Evolutionary conservation across 2,888 invertebrate genomes (phyloP).

Genomic region (Danaus chrysippus): DNA sequence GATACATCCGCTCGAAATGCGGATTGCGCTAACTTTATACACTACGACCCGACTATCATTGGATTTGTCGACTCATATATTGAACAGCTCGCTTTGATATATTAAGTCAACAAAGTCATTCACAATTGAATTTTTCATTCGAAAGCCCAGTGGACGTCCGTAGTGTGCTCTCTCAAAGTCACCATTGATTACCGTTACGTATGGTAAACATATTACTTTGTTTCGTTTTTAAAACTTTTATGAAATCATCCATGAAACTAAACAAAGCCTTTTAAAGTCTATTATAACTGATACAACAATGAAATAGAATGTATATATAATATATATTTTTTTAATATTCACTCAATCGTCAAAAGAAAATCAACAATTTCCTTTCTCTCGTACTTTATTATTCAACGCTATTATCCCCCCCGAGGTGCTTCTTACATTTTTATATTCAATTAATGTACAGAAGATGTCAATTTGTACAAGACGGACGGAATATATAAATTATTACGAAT

Average conservation of each 20-base stretch:
- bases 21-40: neutral
- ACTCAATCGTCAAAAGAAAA: slow-evolving; percentile 17
- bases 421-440: slow-evolving; percentile 28
- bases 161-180: too few relatives aligned
- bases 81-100: too few relatives aligned
- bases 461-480: slow-evolving; percentile 10
- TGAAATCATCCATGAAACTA: neutral
- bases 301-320: neutral
- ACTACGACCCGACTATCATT: neutral
- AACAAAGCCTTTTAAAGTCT: neutral
- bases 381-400: slow-evolving; percentile 27
- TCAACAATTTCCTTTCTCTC: slow-evolving; percentile 14
- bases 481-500: slow-evolving; percentile 7
- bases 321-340: neutral
- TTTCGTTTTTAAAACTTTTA: neutral
- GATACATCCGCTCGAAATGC: neutral
- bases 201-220: too few relatives aligned
- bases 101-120: too few relatives aligned
- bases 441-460: slow-evolving; percentile 25
- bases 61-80: too few relatives aligned
- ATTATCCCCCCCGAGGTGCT: slow-evolving; percentile 27
- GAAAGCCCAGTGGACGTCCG: too few relatives aligned
- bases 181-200: too few relatives aligned
- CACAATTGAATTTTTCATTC: too few relatives aligned
- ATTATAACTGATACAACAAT: neutral